These are phyloP conservation scores for Malthinus flaveolus DNA, from an alignment of 2,888 invertebrate genomes.

Conservation along the genomic window DNA sequence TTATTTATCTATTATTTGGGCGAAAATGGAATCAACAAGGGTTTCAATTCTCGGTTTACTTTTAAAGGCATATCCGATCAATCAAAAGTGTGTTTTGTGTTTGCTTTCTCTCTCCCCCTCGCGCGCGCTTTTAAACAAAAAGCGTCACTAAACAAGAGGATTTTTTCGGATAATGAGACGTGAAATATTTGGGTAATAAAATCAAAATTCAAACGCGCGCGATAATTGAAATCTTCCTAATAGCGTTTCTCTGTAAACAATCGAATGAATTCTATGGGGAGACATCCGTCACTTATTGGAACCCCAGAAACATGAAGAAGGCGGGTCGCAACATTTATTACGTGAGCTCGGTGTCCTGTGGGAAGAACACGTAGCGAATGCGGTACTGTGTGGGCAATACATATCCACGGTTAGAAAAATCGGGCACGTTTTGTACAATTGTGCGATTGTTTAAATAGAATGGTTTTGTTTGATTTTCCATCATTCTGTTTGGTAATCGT, in stretches of 20 bases:
- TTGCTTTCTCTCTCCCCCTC: too few relatives aligned
- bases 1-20: too few relatives aligned
- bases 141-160: background rate
- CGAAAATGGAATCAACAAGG: too few relatives aligned
- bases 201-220: slow-evolving; percentile 19
- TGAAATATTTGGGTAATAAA: slow-evolving; percentile 1
- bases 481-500: too few relatives aligned
- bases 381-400: slow-evolving; percentile 33
- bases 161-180: background rate
- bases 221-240: slow-evolving; percentile 56
- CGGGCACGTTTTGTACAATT: slow-evolving; percentile 17
- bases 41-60: too few relatives aligned
- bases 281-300: slow-evolving; percentile 54
- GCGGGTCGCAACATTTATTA: slow-evolving; percentile 45
- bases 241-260: slow-evolving; percentile 55
- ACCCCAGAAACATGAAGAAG: slow-evolving; percentile 44
- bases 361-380: slow-evolving; percentile 35
- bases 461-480: slow-evolving; percentile 6
- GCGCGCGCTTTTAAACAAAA: too few relatives aligned
- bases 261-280: slow-evolving; percentile 47
- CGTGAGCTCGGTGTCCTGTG: slow-evolving; percentile 35
- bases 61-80: too few relatives aligned
- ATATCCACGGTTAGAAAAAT: slow-evolving; percentile 30
- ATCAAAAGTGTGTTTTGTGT: too few relatives aligned
- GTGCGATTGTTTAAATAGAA: slow-evolving; percentile 14